Percentiles rank a stretch among this genome's conserved stretches.
phyloP scores from a whole-genome alignment of 2,113 vertebrate species.

The Drymodes brunneopygia region DNA sequence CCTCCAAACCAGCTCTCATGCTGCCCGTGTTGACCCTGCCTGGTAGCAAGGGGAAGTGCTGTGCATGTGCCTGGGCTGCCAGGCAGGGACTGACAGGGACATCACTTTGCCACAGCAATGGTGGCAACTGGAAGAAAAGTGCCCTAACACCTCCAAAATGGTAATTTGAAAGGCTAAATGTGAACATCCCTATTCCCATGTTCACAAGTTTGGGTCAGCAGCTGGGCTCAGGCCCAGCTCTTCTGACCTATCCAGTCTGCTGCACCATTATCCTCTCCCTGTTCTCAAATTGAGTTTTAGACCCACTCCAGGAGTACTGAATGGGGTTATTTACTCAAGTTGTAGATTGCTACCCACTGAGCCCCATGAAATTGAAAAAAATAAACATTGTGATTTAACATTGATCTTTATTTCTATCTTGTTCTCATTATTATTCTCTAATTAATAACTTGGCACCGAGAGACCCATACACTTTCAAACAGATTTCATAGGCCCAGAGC shows the following conservation, averaged over 20 bases:
- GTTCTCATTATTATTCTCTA: not conserved
- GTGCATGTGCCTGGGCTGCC: not conserved
- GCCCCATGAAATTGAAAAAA: not conserved
- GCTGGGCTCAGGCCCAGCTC: rapidly evolving
- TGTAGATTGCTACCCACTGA: not conserved
- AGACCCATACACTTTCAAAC: not conserved
- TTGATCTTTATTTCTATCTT: slow-evolving; percentile 40
- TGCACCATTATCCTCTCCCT: not conserved
- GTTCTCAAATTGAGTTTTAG: not conserved
- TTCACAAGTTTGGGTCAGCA: not conserved
- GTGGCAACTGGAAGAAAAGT: not conserved
- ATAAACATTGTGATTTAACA: not conserved
- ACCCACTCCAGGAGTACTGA: not conserved
- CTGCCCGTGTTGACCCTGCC: not conserved
- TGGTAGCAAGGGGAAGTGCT: not conserved
- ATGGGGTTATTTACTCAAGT: not conserved
- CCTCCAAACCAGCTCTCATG: not conserved
- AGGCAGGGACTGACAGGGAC: too few relatives aligned
- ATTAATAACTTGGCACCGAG: not conserved
- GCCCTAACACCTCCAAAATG: not conserved
- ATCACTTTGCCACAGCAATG: rapidly evolving
- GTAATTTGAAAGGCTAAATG: not conserved
- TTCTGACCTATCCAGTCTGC: not conserved
- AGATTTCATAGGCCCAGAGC: slow-evolving; percentile 11
- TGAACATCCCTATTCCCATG: rapidly evolving